phyloP scores from a whole-genome alignment of 2,113 vertebrate genomes.

The Promerops cafer region DNA sequence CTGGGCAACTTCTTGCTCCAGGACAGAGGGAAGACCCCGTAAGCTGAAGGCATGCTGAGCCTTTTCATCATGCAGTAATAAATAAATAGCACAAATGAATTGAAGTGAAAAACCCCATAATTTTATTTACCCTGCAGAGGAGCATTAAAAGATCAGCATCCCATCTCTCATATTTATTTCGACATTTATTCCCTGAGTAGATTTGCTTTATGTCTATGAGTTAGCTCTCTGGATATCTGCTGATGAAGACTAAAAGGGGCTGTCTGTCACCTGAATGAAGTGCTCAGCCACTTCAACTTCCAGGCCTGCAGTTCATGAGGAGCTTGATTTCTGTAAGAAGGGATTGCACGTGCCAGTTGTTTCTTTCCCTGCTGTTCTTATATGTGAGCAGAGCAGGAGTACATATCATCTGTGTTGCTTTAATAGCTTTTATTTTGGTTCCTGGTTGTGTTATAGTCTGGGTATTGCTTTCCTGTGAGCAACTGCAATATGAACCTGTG shows the following conservation, averaged over 20 bases:
- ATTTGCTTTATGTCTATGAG: constrained; percentile 12
- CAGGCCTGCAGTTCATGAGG: neutral
- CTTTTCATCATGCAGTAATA: neutral
- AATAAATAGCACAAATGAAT: neutral
- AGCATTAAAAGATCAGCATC: constrained; percentile 5
- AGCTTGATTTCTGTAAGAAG: neutral
- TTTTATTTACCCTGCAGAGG: constrained; percentile 27
- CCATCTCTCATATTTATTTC: constrained; percentile 22
- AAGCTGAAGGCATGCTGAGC: neutral
- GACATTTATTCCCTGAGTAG: constrained; percentile 28
- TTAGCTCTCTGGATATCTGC: neutral
- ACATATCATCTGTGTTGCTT: neutral
- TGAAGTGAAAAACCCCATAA: neutral
- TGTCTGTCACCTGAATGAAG: neutral
- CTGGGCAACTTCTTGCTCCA: neutral
- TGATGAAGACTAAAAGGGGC: neutral
- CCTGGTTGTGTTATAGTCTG: neutral
- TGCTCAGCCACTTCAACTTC: neutral
- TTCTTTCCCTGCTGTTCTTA: neutral
- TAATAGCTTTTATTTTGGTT: neutral
- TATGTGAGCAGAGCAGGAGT: neutral
- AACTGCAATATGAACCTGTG: neutral
- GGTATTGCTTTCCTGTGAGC: neutral
- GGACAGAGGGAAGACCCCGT: neutral
- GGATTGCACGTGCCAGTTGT: accelerated